Evolutionary conservation across 2,888 invertebrate genomes (phyloP), one percentile per base, ranked within the genome.

Genomic region (Tromatobia lineatoria): DNA sequence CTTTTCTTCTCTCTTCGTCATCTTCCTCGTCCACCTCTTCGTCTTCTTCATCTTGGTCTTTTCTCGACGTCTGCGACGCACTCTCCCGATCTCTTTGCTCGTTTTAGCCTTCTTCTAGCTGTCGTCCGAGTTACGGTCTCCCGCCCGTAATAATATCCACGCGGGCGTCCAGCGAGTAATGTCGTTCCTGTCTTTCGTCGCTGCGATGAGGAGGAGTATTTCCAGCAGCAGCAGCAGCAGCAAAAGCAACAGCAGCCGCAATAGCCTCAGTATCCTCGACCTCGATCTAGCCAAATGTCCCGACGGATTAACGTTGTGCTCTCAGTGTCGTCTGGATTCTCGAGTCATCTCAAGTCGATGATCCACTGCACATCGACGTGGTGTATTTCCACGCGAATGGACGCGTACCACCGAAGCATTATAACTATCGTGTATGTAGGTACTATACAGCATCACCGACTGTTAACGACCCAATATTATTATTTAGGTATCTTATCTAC

Each of bases 1-100:
- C 88, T 90, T 82, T 85, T 87, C 87, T 85, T 86, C 87, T 38
- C 29, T 81, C 61, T 23, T 83, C 70, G 25, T 69, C 76, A 45
- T 52, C 47, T 47, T 80, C 77, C 20, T 83, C 70, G 18, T 64
- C 78, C 18, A 47, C 42, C 47, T 77, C 76, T 47, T 50, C 45
- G 7, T 66, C 73, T 73, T 23, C 77, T 25, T 69, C 59, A 20
- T 50, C 52, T 52, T 77, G 52, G 38, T 47, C 64, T 67, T 71
- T 25, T 73, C 59, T 74, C 52, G 59, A 13, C 54, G 76, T 67
- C 76, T 45, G 29, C 54, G 23, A 23, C 66, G 38, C 20, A 34
- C 38, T 70, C 47, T 45, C 47, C 42, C 52, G 57, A 38, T 7
- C n/a, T 54, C 59, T 20, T 38, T 47, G 50, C 61, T 75, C 25